A percentile compares a stretch with the other conserved stretches of the same genome.
Evolutionary conservation across 2,888 invertebrate genomes (phyloP).

Genomic region (Branchellion lobata): DNA sequence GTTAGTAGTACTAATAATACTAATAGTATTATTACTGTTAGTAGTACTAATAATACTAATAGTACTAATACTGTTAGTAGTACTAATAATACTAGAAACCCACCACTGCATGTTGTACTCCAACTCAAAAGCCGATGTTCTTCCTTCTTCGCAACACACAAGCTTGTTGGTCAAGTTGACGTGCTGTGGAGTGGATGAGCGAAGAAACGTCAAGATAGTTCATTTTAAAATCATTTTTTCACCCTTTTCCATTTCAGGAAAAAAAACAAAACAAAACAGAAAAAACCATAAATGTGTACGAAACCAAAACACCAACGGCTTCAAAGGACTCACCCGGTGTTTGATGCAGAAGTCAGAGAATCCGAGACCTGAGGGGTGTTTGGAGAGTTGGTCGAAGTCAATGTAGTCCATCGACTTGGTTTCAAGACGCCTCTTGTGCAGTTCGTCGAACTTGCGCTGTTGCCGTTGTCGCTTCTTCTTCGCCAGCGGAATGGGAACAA

Average conservation of each 20-base stretch:
- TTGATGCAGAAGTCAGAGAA: slow-evolving; percentile 11
- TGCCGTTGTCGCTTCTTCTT: background rate
- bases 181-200: too few species aligned
- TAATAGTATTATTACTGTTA: too few species aligned
- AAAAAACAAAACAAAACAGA: background rate
- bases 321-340: background rate
- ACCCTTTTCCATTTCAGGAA: too few species aligned
- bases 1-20: too few species aligned
- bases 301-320: background rate
- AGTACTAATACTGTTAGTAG: too few species aligned
- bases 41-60: too few species aligned
- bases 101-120: background rate
- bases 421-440: background rate
- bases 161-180: background rate
- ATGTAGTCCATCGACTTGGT: background rate
- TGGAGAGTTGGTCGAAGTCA: background rate
- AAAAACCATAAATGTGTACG: background rate
- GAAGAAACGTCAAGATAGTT: too few species aligned
- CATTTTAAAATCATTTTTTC: too few species aligned
- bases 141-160: slow-evolving; percentile 5
- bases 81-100: too few species aligned
- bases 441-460: background rate
- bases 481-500: background rate
- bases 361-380: slow-evolving; percentile 10
- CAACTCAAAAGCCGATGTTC: background rate